These are phyloP conservation scores for Lottia scabra DNA, from an alignment of 2,888 invertebrate species.

Conservation along the genomic window DNA sequence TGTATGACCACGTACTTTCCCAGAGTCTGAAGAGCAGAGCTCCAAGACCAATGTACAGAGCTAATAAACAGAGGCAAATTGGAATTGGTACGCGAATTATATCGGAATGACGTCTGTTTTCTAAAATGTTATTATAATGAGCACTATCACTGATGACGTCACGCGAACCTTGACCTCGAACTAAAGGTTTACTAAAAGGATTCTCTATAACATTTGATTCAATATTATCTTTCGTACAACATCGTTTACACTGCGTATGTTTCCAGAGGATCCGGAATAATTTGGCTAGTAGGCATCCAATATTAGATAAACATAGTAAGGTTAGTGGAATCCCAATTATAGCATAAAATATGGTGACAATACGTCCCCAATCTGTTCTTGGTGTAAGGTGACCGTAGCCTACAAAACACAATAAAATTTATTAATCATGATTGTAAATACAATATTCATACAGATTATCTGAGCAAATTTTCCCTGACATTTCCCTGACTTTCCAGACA, in stretches of 20 bases:
- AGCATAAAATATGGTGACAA: slow-evolving; percentile 55
- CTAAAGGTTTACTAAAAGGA: neutral
- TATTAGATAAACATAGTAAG: slow-evolving; percentile 54
- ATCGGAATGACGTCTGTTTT: slow-evolving; percentile 20
- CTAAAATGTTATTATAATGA: neutral
- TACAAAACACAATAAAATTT: no score
- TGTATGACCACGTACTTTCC: slow-evolving; percentile 88
- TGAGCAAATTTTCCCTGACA: no score
- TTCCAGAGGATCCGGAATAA: slow-evolving; percentile 54
- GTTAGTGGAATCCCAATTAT: slow-evolving; percentile 58
- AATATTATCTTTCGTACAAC: slow-evolving; percentile 16
- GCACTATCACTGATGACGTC: slow-evolving; percentile 8
- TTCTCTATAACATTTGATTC: neutral
- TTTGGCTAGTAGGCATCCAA: slow-evolving; percentile 51
- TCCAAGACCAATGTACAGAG: slow-evolving; percentile 89
- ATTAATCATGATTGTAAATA: no score
- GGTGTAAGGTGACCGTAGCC: slow-evolving; percentile 61
- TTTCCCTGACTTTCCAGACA: no score
- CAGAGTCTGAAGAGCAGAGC: slow-evolving; percentile 91
- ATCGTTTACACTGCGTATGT: slow-evolving; percentile 33
- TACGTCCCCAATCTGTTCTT: slow-evolving; percentile 49
- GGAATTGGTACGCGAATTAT: slow-evolving; percentile 81
- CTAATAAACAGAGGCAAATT: slow-evolving; percentile 89
- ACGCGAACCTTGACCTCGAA: neutral
- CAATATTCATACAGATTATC: no score